Conservation (phyloP, 1,140 invertebrate species). For the Elymnias hypermnestra region DNA sequence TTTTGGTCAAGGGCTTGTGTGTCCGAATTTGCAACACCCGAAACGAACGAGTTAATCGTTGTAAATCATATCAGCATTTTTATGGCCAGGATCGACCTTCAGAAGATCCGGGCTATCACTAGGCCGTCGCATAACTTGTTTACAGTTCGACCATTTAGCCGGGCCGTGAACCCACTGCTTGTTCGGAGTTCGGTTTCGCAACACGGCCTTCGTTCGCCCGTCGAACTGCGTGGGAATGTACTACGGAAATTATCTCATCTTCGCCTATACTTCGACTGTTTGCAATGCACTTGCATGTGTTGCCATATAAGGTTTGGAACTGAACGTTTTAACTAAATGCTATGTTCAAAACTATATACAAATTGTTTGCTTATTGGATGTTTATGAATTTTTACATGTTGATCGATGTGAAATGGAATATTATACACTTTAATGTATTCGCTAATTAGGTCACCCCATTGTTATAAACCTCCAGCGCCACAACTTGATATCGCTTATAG, state of each 20-base stretch:
- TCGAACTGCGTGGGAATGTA: constrained; percentile 21
- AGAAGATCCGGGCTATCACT: no score
- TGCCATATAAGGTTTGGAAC: background rate
- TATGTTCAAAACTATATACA: background rate
- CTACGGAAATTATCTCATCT: constrained; percentile 23
- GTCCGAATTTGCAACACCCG: no score
- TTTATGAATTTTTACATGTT: background rate
- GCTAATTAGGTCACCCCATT: no score
- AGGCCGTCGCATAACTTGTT: no score
- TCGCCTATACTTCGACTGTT: constrained; percentile 5
- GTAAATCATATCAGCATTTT: no score
- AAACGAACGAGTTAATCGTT: no score
- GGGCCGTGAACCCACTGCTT: constrained; percentile 28
- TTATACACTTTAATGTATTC: no score
- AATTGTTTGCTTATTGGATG: background rate
- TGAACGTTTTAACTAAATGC: constrained; percentile 1
- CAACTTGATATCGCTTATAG: no score
- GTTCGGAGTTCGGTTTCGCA: constrained; percentile 20
- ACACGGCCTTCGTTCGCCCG: constrained; percentile 20
- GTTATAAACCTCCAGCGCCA: no score
- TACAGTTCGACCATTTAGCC: constrained; percentile 7
- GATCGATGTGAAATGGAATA: no score
- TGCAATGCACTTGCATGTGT: constrained; percentile 2
- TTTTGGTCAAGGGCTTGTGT: no score
- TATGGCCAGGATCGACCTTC: no score